Evolutionary conservation across 1,140 invertebrate genomes (phyloP), one percentile per base, ranked within the genome.

Genomic region (Brevipalpus yothersi): DNA sequence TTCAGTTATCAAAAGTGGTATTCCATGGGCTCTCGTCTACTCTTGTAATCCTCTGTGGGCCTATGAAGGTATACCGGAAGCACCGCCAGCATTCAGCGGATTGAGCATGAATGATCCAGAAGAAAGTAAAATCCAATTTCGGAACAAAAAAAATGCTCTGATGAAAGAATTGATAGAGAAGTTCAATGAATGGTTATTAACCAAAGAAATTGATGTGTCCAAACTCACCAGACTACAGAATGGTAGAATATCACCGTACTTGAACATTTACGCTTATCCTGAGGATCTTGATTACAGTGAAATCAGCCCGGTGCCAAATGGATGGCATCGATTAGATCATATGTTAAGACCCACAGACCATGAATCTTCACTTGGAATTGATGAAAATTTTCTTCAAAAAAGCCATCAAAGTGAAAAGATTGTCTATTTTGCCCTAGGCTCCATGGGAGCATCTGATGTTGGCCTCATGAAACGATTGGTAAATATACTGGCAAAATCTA

Each of bases 401-500:
- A 63, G 39, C 0, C 41, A 63, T 39, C 41, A 60, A 53, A n/a
- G 60, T 5, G 62, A 56, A 21, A 63, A 60, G 47, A 31, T 62
- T 7, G 57, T 63, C 10, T 61, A 45, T 53, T 60, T 63, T 11
- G 43, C 56, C 2, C 23, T 64, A 19, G 62, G 60, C n/a, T 60
- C 58, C 8, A 45, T 63, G 60, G 59, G 67, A 64, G 65, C 58
- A 66, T 15, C 42, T 62, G 45, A 67, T 63, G 13, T 63, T 56
- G 11, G 11, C 3, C 42, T 62, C 11, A 62, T 62, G 61, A 62
- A 62, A 42, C 40, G 61, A 21, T 43, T 62, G 39, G 39, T 62
- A 8, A 23, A 42, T 9, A 56, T 62, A 12, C 23, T 62, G n/a
- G 39, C 53, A n/a, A 56, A 56, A 56, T 63, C 61, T 9, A 21